A percentile compares a stretch with the other conserved stretches of the same genome.
These are phyloP conservation scores for Otus sunia DNA, from an alignment of 2,113 vertebrate genomes.

Conservation along the genomic window DNA sequence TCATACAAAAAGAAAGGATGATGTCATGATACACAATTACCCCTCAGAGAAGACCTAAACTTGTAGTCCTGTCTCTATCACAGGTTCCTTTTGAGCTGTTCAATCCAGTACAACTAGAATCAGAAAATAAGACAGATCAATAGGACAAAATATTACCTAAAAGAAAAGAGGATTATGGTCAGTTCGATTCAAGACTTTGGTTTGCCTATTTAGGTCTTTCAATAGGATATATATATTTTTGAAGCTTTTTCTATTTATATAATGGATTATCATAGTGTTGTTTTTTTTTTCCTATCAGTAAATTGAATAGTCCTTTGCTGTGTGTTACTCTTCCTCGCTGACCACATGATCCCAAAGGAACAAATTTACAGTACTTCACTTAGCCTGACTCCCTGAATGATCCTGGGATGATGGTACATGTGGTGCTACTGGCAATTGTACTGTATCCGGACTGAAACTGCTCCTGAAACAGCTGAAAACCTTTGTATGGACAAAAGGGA, in stretches of 20 bases:
- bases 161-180: neutral
- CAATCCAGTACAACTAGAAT: neutral
- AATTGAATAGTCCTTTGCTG: neutral
- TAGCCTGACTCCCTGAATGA: neutral
- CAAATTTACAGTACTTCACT: neutral
- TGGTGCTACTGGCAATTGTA: neutral
- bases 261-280: neutral
- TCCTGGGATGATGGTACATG: neutral
- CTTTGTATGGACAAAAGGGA: neutral
- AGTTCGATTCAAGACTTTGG: neutral
- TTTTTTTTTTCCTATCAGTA: neutral
- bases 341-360: neutral
- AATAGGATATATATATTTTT: neutral
- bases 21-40: neutral
- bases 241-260: neutral
- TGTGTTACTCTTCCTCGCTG: neutral
- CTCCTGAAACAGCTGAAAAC: neutral
- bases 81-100: neutral
- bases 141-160: neutral
- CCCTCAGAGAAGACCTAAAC: neutral
- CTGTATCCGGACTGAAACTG: neutral
- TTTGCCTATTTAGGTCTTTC: neutral
- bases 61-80: neutral
- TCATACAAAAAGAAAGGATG: neutral
- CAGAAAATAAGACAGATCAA: neutral